Base-by-base conservation (phyloP, 2,888 invertebrate species). In the Asteroscopus sphinx region DNA sequence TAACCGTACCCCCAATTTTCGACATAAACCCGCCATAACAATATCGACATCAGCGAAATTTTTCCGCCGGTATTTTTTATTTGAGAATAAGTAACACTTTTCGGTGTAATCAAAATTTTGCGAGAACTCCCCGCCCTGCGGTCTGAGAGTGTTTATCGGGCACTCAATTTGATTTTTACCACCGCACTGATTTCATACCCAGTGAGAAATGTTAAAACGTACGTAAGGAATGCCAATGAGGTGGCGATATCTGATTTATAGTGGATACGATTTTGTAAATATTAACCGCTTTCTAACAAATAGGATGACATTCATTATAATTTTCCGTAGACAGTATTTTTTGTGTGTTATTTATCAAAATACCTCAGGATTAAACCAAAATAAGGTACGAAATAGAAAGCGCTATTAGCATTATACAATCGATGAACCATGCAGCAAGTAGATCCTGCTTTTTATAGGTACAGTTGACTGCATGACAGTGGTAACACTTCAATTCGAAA, bases 1-100 rank as follows among this genome's bases (percentile, higher is more conserved):
- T 94, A 94, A 94, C 90, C 91, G 93, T 93, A 92, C 93, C 94
- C 93, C 93, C 93, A 94, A 93, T 94, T 93, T 93, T 90, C 90
- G 81, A 92, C 93, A 88, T 94, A 94, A 94, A 94, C 93, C 94
- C 92, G 88, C 91, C 92, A 93, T 94, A 94, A 94, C 93, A 94
- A 94, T 94, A 94, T 94, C 94, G 93, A 91, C 94, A 94, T 94
- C 94, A 94, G 94, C 94, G 16, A 83, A 90, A 85, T 86, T 91
- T 91, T 90, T 90, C 82, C 74, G 66, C 65, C 61, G 69, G 76
- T 73, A 77, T 77, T 82, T 83, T 93, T 93, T 93, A 93, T 93
- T 92, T 77, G 90, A 90, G 91, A 92, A 92, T 92, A 93, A 93
- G 93, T 92, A 93, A 92, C 92, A 92, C 91, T 93, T 93, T 90